These are phyloP conservation scores for Rhodophaea formosa DNA, from an alignment of 2,888 invertebrate species.

Conservation along the genomic window DNA sequence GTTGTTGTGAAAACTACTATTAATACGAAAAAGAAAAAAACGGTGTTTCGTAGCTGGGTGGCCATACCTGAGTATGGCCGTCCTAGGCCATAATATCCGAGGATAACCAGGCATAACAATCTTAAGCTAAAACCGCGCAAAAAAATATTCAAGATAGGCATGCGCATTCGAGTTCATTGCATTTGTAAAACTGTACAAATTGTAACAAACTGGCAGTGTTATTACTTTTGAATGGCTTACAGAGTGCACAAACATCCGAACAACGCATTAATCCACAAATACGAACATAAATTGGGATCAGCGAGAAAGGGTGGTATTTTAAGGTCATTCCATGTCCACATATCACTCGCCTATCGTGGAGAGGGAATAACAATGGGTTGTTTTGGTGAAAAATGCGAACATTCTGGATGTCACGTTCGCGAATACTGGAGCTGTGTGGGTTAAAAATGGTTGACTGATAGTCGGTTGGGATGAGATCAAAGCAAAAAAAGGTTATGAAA, in stretches of 20 bases:
- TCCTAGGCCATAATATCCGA: too few species aligned
- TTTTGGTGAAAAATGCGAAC: conserved; percentile 5
- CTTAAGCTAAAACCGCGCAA: too few species aligned
- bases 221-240: conserved; percentile 2
- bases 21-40: too few species aligned
- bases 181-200: too few species aligned
- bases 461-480: background rate
- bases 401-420: background rate
- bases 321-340: conserved; percentile 5
- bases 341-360: conserved; percentile 7
- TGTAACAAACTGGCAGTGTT: background rate
- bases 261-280: conserved; percentile 6
- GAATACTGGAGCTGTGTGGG: background rate
- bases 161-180: too few species aligned
- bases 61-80: too few species aligned
- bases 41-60: too few species aligned
- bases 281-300: conserved; percentile 12
- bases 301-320: background rate
- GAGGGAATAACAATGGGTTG: conserved; percentile 10
- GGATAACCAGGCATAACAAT: too few species aligned
- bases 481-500: too few species aligned
- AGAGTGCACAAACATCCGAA: background rate
- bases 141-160: too few species aligned
- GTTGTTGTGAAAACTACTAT: too few species aligned
- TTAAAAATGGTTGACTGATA: background rate